Percentiles rank a stretch among this genome's conserved stretches.
phyloP scores from a whole-genome alignment of 2,113 vertebrate genomes.

The Periophthalmodon schlosseri region DNA sequence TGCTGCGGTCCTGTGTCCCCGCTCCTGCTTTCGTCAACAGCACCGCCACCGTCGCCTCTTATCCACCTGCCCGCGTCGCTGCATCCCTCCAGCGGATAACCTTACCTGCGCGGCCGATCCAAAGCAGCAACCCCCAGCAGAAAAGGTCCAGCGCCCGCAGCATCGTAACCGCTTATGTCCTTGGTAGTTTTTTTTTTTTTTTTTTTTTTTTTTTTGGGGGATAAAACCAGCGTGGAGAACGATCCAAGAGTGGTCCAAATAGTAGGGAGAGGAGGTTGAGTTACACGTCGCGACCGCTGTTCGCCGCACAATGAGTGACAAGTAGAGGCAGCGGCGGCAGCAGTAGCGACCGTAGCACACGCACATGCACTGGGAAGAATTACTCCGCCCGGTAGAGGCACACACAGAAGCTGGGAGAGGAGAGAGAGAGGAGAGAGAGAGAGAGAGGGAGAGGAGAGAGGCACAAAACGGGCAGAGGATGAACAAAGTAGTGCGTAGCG shows the following conservation, averaged over 20 bases:
- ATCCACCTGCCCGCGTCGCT: background rate
- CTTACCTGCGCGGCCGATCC: slow-evolving; percentile 89
- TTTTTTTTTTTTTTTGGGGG: slow-evolving; percentile 41
- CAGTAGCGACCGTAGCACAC: slow-evolving; percentile 85
- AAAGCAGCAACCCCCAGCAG: slow-evolving; percentile 83
- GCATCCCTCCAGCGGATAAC: background rate
- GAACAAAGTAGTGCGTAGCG: slow-evolving; percentile 75
- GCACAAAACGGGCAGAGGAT: slow-evolving; percentile 56
- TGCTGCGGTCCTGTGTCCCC: background rate
- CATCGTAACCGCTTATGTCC: slow-evolving; percentile 83
- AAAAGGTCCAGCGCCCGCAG: slow-evolving; percentile 83
- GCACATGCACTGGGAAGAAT: slow-evolving; percentile 70
- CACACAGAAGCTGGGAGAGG: background rate
- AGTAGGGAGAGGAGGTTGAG: slow-evolving; percentile 28
- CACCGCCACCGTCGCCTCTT: background rate
- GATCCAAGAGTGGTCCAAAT: slow-evolving; percentile 11
- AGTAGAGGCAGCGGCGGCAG: slow-evolving; percentile 74
- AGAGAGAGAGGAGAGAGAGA: slow-evolving; percentile 10
- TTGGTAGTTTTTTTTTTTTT: slow-evolving; percentile 50
- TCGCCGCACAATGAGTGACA: slow-evolving; percentile 89
- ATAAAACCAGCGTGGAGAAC: slow-evolving; percentile 21
- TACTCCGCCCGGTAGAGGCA: slow-evolving; percentile 83
- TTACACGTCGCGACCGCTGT: slow-evolving; percentile 69
- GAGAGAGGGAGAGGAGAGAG: slow-evolving; percentile 22
- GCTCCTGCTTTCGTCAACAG: background rate